Base-by-base conservation (phyloP, 1,140 invertebrate genomes). In the Cydia splendana region DNA sequence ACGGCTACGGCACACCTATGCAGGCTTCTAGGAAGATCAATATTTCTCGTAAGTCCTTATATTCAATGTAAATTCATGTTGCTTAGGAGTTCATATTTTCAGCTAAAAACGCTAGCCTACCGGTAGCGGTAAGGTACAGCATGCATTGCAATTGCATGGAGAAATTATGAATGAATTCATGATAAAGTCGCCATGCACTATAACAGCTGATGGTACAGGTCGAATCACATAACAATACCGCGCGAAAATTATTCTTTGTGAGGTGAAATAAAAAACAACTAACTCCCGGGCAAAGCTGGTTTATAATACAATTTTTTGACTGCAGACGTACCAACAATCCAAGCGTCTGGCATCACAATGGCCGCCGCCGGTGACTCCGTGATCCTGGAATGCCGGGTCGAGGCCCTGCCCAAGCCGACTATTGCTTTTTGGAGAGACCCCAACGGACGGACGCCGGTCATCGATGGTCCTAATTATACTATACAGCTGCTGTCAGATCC, bases 1-100 rank as follows among this genome's bases (percentile, higher is more conserved):
- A 97, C 87, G 96, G 97, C 4, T 97, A 96, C 84, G 97, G 97
- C 1, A 96, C 96, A 1, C 96, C 97, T 5, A 97, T 97, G 95
- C 96, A 97, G 88, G 95, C 96, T 6, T 95, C 96, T 0, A 94
- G 95, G 78, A 95, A 95, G 84, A 96, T 97, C 78, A 95, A 95
- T 75, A 96, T 97, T 73, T 97, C 95, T 84, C 96, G 97, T 97
- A 91, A 96, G 96, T 95, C 42, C 15, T 53, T 53, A 53, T 7
- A 53, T 6, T 3, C 51, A 12, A 34, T 7, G 15, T 53, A 15
- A 53, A 9, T 1, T 1, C 34, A 38, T 4, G 4, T 38, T 24
- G 24, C n/a, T n/a, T n/a, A n/a, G n/a, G 45, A 48, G 12, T 48
- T 13, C 13, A 13, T 48, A 2, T 15, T 48, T 48, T 48, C 45